These are phyloP conservation scores for Dichetophora obliterata DNA, from an alignment of 2,888 invertebrate species.

Conservation along the genomic window DNA sequence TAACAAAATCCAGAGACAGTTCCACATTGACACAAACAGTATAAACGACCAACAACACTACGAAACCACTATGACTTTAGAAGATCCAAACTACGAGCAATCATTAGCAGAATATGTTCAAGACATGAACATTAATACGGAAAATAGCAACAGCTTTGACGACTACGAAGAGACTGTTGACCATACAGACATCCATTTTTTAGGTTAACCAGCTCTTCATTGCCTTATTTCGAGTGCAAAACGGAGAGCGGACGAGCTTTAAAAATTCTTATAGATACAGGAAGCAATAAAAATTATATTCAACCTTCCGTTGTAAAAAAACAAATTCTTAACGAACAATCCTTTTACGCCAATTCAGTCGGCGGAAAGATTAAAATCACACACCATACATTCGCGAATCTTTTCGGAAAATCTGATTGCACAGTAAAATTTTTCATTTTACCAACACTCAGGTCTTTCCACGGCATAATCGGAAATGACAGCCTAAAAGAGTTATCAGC, in stretches of 20 bases:
- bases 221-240: neutral
- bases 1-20: too few species aligned
- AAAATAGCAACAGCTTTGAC: too few species aligned
- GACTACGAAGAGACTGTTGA: neutral
- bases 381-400: neutral
- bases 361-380: neutral
- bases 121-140: too few species aligned
- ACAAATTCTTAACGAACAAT: too few species aligned
- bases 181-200: conserved; percentile 2
- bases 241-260: too few species aligned
- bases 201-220: neutral
- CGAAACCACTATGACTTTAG: too few species aligned
- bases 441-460: neutral
- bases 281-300: conserved; percentile 5
- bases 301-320: too few species aligned
- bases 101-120: too few species aligned
- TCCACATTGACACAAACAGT: too few species aligned
- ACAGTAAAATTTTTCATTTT: neutral
- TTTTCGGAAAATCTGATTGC: neutral
- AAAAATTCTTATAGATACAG: too few species aligned
- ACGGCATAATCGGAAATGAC: neutral
- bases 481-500: neutral
- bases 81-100: too few species aligned
- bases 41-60: too few species aligned
- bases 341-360: neutral